Base-by-base conservation (phyloP, 2,797 vertebrate genomes). In the Melanotaenia nigrans region DNA sequence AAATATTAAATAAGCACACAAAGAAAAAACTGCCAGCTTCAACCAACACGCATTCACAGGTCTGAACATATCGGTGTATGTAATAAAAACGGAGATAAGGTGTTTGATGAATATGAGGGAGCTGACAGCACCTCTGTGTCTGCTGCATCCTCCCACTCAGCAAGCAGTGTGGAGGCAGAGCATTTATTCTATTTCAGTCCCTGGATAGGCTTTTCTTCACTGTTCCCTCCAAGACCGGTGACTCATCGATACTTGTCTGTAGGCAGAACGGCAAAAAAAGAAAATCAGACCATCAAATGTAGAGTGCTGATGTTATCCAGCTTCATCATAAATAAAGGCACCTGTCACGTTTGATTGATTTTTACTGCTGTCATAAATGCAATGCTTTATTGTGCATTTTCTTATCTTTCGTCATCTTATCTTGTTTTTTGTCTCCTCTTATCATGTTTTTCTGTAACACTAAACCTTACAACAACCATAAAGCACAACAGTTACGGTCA, bases 101-200 rank as follows among this genome's bases (percentile, higher is more conserved):
- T 75, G 53, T n/a, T 70, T 75, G 79, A 64, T 84, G 69, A 68
- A 73, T 84, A 83, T 76, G 86, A 56, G 80, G 78, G 85, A 80
- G 87, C 72, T 76, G 67, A 84, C 77, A 89, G 81, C 62, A 74
- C 76, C 80, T 85, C 80, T 65, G 47, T 82, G 83, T 87, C 83
- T 88, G 73, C 84, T 66, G 53, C 49, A 69, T 91, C 90, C 87
- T 88, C 89, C 90, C 80, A 92, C 90, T 87, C 90, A 45, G 69
- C 49, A 60, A 30, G 63, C 79, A 84, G 61, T 73, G 74, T 64
- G 78, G 84, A 87, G 69, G 61, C 77, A 83, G 71, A 87, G 83
- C 85, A 78, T 87, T 87, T 77, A 76, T 78, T 88, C 87, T 91
- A 91, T 92, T 92, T 90, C 84, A 78, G 87, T 78, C 69, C 69